These are phyloP conservation scores for Hydrolagus colliei DNA, from an alignment of 2,797 vertebrate species.

Conservation along the genomic window DNA sequence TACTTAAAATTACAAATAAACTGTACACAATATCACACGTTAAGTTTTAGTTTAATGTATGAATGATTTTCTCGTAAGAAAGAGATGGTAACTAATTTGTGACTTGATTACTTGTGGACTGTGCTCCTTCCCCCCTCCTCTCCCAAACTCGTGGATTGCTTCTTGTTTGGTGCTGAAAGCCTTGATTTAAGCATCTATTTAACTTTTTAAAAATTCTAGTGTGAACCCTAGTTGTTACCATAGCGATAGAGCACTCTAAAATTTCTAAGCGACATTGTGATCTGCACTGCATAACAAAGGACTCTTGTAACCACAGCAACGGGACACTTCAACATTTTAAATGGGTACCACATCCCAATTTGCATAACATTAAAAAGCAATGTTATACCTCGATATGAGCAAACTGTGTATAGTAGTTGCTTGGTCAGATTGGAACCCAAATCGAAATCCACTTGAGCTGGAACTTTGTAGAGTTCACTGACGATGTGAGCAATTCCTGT, in stretches of 20 bases:
- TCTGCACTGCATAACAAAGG: constrained; percentile 30
- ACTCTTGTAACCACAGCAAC: constrained; percentile 13
- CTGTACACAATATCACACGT: no score
- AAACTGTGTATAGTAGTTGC: not conserved
- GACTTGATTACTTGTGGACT: not conserved
- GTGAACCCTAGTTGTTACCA: constrained; percentile 26
- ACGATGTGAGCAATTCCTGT: not conserved
- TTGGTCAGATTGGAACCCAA: constrained; percentile 4
- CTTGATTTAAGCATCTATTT: constrained; percentile 1
- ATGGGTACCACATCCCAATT: not conserved
- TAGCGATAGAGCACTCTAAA: constrained; percentile 22
- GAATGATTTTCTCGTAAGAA: not conserved
- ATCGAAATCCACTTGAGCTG: not conserved
- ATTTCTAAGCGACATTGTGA: constrained; percentile 30
- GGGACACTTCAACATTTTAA: constrained; percentile 21
- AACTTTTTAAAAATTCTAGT: constrained; percentile 15
- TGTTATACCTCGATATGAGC: constrained; percentile 1
- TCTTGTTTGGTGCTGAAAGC: not conserved
- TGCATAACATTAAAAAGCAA: constrained; percentile 5
- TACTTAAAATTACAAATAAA: no score
- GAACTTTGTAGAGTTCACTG: not conserved
- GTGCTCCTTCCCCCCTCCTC: not conserved
- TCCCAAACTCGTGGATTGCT: not conserved
- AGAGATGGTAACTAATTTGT: not conserved
- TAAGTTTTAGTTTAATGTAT: no score